Evolutionary conservation across 2,113 vertebrate genomes (phyloP).

Genomic region (Perccottus glenii): DNA sequence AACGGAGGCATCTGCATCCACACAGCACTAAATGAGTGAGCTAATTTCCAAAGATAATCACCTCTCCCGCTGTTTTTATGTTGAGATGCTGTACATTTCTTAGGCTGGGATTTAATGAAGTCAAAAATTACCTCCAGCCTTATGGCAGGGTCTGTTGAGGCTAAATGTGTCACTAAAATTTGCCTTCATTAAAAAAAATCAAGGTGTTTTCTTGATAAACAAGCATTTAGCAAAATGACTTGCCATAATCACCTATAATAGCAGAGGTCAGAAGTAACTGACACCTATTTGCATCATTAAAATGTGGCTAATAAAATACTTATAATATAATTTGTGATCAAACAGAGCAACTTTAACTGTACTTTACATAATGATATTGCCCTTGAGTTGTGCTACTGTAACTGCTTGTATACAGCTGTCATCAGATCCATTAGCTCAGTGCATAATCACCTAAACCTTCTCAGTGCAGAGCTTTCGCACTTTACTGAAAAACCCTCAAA

Average conservation of each 20-base stretch:
- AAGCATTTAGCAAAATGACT: conserved; percentile 22
- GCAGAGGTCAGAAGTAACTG: not conserved
- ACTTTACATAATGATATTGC: not conserved
- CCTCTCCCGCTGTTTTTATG: conserved; percentile 73
- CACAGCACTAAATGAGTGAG: conserved; percentile 81
- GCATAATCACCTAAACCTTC: conserved; percentile 28
- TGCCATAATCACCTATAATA: not conserved
- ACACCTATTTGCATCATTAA: not conserved
- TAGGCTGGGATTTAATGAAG: conserved; percentile 70
- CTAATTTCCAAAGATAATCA: conserved; percentile 82
- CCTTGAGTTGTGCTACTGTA: conserved; percentile 10
- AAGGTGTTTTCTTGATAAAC: conserved; percentile 41
- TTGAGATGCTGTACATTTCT: conserved; percentile 68
- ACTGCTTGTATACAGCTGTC: conserved; percentile 1
- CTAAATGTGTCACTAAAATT: conserved; percentile 39
- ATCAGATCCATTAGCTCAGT: conserved; percentile 29
- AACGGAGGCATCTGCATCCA: conserved; percentile 84
- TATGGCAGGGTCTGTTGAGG: conserved; percentile 33
- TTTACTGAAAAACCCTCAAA: conserved; percentile 7
- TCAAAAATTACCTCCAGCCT: conserved; percentile 64
- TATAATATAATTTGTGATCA: not conserved
- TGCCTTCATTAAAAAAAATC: conserved; percentile 34
- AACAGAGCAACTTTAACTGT: not conserved
- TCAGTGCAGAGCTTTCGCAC: not conserved
- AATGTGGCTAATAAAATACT: not conserved